Percentiles rank a stretch among this genome's conserved stretches.
Conservation (phyloP, 2,797 vertebrate species). For the Sebastiscus tertius region DNA sequence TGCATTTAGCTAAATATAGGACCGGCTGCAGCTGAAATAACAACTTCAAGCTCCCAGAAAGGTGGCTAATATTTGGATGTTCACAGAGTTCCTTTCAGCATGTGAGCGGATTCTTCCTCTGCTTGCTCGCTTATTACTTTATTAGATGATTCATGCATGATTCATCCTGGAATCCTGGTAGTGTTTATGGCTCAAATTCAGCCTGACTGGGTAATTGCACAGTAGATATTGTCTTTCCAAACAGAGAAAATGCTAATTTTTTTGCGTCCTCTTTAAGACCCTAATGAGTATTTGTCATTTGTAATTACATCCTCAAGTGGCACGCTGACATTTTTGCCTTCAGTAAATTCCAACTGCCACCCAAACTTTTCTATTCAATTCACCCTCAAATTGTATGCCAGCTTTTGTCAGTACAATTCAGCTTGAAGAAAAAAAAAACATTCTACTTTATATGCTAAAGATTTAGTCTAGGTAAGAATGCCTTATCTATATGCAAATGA, state of each 20-base stretch:
- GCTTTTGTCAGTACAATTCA: slow-evolving; percentile 64
- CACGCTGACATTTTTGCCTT: slow-evolving; percentile 42
- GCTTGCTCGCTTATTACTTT: slow-evolving; percentile 19
- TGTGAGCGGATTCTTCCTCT: slow-evolving; percentile 21
- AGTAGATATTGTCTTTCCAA: slow-evolving; percentile 47
- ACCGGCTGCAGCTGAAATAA: slow-evolving; percentile 1
- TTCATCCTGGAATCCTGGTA: slow-evolving; percentile 36
- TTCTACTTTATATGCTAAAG: slow-evolving; percentile 83
- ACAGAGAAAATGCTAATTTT: slow-evolving; percentile 41
- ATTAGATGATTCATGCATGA: slow-evolving; percentile 60
- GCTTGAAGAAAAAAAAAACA: slow-evolving; percentile 57
- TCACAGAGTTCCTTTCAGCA: slow-evolving; percentile 36
- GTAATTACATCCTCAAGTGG: slow-evolving; percentile 67
- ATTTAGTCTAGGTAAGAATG: slow-evolving; percentile 79
- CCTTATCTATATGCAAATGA: slow-evolving; percentile 88
- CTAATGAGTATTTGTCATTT: slow-evolving; percentile 71
- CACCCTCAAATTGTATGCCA: slow-evolving; percentile 54
- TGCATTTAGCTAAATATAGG: slow-evolving; percentile 31
- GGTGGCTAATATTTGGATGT: slow-evolving; percentile 9
- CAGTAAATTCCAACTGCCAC: slow-evolving; percentile 38
- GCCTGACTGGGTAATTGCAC: slow-evolving; percentile 55
- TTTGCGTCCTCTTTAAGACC: slow-evolving; percentile 30
- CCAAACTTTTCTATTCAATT: slow-evolving; percentile 68
- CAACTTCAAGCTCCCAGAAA: slow-evolving; percentile 7
- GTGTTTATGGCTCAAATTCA: slow-evolving; percentile 42